These are phyloP conservation scores for Ispidina lecontei DNA, from an alignment of 2,797 vertebrate genomes.

Conservation along the genomic window DNA sequence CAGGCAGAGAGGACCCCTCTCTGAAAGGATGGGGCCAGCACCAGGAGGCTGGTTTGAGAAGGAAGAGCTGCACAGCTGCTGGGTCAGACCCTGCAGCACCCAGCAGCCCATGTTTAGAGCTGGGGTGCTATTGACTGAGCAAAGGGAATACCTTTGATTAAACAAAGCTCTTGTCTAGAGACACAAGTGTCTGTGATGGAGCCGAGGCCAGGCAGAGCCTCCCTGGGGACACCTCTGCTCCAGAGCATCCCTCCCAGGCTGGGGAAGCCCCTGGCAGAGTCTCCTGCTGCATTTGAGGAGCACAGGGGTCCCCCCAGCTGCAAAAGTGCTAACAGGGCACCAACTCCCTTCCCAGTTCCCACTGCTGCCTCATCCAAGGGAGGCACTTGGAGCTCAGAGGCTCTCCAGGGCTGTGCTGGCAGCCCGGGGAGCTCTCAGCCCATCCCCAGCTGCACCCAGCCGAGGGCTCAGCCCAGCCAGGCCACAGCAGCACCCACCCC, in stretches of 20 bases:
- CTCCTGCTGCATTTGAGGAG: background rate
- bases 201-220: background rate
- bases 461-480: background rate
- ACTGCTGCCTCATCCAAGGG: background rate
- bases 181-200: fast-evolving
- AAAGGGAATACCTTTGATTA: too few species aligned
- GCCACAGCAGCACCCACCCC: background rate
- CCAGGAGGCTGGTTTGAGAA: background rate
- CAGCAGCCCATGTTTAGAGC: background rate
- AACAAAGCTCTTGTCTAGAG: background rate
- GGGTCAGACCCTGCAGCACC: background rate
- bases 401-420: background rate
- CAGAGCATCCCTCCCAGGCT: background rate
- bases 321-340: background rate
- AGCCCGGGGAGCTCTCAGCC: background rate
- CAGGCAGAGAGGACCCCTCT: background rate
- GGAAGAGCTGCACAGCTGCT: background rate
- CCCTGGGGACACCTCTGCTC: background rate
- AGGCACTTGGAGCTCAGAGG: background rate
- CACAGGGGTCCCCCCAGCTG: background rate
- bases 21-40: fast-evolving
- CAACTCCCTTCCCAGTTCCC: background rate
- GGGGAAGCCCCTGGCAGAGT: background rate
- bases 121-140: background rate
- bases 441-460: background rate